Evolutionary conservation across 2,113 vertebrate species (phyloP).

Genomic region (Podarcis cretensis): DNA sequence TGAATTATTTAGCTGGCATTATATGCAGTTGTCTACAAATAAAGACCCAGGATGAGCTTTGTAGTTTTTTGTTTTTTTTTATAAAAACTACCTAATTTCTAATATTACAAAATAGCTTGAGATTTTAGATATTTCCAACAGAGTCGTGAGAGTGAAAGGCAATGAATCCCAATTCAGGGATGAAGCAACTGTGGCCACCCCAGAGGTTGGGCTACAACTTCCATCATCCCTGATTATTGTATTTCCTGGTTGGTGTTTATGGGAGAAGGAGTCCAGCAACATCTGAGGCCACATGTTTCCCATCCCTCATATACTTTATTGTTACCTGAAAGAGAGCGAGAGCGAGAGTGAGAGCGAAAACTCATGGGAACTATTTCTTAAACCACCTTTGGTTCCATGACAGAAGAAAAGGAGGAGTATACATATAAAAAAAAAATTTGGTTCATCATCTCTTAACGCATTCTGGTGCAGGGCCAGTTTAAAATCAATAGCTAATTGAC

Average conservation of each 20-base stretch:
- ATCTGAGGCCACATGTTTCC: not conserved
- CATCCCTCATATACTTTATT: not conserved
- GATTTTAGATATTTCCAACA: not conserved
- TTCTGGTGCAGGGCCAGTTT: not conserved
- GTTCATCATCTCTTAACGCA: not conserved
- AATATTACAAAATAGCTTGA: not conserved
- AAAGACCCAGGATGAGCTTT: not conserved
- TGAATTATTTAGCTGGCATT: not conserved
- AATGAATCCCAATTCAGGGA: not conserved
- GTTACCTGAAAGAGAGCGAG: no score
- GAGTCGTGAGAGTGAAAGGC: not conserved
- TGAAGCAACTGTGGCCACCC: no score
- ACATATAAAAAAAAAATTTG: no score
- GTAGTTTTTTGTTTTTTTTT: not conserved
- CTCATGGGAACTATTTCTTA: no score
- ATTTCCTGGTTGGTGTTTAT: not conserved
- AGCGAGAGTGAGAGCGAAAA: no score
- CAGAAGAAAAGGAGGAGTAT: no score
- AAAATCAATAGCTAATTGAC: not conserved
- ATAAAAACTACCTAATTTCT: not conserved
- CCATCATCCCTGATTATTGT: no score
- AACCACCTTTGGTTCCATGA: no score
- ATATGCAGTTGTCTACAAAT: not conserved
- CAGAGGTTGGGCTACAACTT: no score
- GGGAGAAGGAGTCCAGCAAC: not conserved